Evolutionary conservation across 2,888 invertebrate species (phyloP), one percentile per base, ranked within the genome.

Genomic region (Suillia variegata): DNA sequence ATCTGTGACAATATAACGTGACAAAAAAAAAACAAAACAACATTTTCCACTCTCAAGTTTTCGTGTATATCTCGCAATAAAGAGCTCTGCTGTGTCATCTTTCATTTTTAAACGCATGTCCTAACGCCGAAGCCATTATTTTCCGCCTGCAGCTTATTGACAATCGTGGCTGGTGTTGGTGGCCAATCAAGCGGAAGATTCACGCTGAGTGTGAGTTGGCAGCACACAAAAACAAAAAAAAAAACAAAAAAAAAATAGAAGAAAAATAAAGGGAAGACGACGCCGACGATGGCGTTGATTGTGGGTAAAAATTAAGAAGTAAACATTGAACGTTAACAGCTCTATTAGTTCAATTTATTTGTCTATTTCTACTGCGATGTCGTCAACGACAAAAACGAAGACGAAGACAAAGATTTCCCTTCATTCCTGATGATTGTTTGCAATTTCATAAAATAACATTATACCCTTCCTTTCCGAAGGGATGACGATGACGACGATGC

Each of bases 311-410:
- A 62, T 62, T 56, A 55, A 20, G 53, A 42, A 54, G 58, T 54
- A 62, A 62, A 57, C 55, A 56, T 51, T 57, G 58, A 54, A 55
- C 54, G 62, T 54, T 57, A 62, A 62, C 59, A 59, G 54, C 54
- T 59, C 62, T 56, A 62, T 62, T 62, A 59, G 59, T 52, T 51
- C 59, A 55, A 62, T 59, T 59, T 62, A 55, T 62, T 58, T 58
- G 52, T 18, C 26, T 53, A 17, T n/a, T n/a, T n/a, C n/a, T n/a
- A n/a, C n/a, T n/a, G n/a, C n/a, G n/a, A n/a, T n/a, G n/a, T n/a
- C n/a, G n/a, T n/a, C n/a, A n/a, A n/a, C n/a, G n/a, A n/a, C n/a
- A n/a, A n/a, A n/a, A n/a, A n/a, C n/a, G n/a, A n/a, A n/a, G n/a
- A n/a, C n/a, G n/a, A n/a, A n/a, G n/a, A n/a, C n/a, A n/a, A n/a